phyloP scores from a whole-genome alignment of 2,888 invertebrate genomes.

The Synergus itoensis region DNA sequence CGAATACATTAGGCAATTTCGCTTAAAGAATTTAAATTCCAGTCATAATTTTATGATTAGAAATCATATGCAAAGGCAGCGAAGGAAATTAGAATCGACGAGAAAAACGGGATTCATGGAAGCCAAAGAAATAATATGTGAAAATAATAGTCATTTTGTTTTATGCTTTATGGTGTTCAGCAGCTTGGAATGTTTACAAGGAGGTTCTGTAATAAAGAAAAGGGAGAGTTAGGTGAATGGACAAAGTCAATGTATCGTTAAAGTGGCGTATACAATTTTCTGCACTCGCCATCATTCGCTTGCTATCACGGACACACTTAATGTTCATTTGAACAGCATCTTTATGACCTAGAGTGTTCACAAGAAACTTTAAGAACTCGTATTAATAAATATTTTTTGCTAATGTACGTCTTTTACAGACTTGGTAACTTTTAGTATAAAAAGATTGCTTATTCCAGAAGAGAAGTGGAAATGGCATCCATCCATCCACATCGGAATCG shows the following conservation, averaged over 20 bases:
- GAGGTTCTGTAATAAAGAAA: constrained; percentile 2
- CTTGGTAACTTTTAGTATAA: constrained; percentile 34
- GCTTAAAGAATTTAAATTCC: neutral
- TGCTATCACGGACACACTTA: constrained; percentile 26
- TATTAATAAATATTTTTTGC: constrained; percentile 36
- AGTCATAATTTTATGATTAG: neutral
- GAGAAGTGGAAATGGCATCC: constrained; percentile 18
- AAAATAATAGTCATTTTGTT: constrained; percentile 5
- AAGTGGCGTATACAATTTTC: constrained; percentile 35
- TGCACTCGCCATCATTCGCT: constrained; percentile 24
- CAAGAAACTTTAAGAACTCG: constrained; percentile 32
- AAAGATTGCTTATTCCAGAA: constrained; percentile 6
- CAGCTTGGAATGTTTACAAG: constrained; percentile 24
- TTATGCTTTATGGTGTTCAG: neutral
- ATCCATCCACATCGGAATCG: constrained; percentile 23
- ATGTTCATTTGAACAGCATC: constrained; percentile 30
- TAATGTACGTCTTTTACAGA: neutral
- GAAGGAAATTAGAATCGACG: neutral
- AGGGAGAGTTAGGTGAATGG: neutral
- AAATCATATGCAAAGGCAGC: neutral
- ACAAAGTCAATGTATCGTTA: constrained; percentile 34
- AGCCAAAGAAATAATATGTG: neutral
- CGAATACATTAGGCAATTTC: neutral
- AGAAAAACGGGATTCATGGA: neutral
- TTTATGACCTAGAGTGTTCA: constrained; percentile 16